Percentiles rank a stretch among this genome's conserved stretches.
Conservation (phyloP, 2,797 vertebrate genomes). For the Rhincodon typus region DNA sequence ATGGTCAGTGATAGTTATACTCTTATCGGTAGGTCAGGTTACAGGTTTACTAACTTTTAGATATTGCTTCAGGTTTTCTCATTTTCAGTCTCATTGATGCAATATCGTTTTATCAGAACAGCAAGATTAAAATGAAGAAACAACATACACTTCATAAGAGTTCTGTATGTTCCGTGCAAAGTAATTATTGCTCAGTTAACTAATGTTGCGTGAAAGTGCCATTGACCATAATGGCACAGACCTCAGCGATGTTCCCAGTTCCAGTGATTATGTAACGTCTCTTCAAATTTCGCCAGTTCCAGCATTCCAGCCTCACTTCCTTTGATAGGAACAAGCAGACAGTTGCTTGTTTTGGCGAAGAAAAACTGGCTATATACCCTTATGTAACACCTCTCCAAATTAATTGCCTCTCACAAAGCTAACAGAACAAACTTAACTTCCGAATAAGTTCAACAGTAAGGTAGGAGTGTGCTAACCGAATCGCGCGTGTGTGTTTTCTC, state of each 20-base stretch:
- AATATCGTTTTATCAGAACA: not conserved
- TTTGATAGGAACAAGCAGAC: not conserved
- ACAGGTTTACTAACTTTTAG: constrained; percentile 8
- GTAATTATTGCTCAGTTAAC: not conserved
- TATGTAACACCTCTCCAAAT: not conserved
- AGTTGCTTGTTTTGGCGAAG: not conserved
- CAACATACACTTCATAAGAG: not conserved
- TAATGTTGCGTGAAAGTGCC: not conserved
- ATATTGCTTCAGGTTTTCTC: not conserved
- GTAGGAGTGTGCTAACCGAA: not conserved
- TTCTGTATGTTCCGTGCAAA: not conserved
- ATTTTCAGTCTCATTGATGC: not conserved
- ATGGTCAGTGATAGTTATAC: not conserved
- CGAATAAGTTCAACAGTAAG: not conserved
- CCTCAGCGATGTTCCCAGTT: not conserved
- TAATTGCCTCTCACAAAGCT: not conserved
- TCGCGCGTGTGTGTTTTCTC: not conserved
- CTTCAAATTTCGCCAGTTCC: constrained; percentile 1
- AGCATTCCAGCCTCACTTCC: not conserved
- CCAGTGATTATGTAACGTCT: not conserved
- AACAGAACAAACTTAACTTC: not conserved
- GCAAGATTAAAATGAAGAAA: not conserved
- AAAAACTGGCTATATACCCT: not conserved
- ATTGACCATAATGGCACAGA: not conserved
- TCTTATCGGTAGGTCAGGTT: not conserved